Conservation (phyloP, 2,888 invertebrate genomes). For the Rhamnusium bicolor region DNA sequence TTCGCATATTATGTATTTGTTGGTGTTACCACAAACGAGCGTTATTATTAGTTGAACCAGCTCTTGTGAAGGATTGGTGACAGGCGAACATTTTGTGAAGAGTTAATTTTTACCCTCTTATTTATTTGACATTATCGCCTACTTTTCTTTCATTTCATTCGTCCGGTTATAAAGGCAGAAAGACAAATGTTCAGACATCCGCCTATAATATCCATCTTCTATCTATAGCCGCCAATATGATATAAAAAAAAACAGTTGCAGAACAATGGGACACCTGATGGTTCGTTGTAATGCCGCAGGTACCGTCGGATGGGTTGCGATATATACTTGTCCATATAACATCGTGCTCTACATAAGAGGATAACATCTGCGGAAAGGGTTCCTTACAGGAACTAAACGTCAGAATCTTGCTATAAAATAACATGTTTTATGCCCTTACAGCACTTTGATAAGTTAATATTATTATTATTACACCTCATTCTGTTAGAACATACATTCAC, state of each 20-base stretch:
- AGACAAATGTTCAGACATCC: constrained; percentile 9
- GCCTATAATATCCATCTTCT: constrained; percentile 1
- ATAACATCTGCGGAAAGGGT: constrained; percentile 32
- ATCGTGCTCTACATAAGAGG: constrained; percentile 20
- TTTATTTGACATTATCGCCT: not conserved
- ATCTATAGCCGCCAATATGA: not conserved
- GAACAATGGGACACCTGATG: constrained; percentile 42
- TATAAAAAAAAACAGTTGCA: constrained; percentile 36
- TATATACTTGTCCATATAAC: constrained; percentile 8
- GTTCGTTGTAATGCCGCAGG: constrained; percentile 29
- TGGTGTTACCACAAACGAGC: too few relatives aligned
- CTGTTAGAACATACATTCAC: not conserved
- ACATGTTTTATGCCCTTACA: constrained; percentile 3
- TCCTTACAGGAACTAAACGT: constrained; percentile 29
- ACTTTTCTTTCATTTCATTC: constrained; percentile 1
- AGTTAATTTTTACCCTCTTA: not conserved
- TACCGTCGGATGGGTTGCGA: constrained; percentile 28
- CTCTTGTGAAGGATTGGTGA: not conserved
- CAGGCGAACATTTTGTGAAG: not conserved
- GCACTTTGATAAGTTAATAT: constrained; percentile 2
- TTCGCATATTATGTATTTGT: too few relatives aligned
- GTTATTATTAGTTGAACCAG: not conserved
- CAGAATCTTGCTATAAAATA: constrained; percentile 21
- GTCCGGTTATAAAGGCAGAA: constrained; percentile 8
- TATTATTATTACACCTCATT: not conserved